phyloP scores from a whole-genome alignment of 2,113 vertebrate species.

The Fregata magnificens region DNA sequence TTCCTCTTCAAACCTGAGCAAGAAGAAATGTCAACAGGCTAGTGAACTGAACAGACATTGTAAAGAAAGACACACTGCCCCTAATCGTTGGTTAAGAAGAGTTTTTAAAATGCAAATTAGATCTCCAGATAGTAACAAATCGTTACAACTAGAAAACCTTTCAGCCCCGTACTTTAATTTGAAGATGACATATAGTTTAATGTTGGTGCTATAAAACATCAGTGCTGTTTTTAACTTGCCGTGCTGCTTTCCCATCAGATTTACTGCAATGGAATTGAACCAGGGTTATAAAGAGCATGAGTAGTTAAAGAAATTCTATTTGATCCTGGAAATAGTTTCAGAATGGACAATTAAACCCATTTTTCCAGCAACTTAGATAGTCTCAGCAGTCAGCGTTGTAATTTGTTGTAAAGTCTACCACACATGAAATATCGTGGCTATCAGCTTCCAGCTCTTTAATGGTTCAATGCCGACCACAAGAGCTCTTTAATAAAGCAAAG shows the following conservation, averaged over 20 bases:
- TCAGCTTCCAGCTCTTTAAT: conserved; percentile 38
- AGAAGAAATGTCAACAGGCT: not conserved
- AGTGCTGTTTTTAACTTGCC: conserved; percentile 9
- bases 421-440: conserved; percentile 32
- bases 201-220: conserved; percentile 39
- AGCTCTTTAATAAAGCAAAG: conserved; percentile 31
- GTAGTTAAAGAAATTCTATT: conserved; percentile 68
- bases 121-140: conserved; percentile 20
- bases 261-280: conserved; percentile 52
- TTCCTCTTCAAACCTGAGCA: not conserved
- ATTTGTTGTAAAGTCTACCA: conserved; percentile 40
- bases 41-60: not conserved
- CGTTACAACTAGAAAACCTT: not conserved
- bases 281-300: conserved; percentile 55
- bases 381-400: conserved; percentile 24
- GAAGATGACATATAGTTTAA: conserved; percentile 52
- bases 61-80: not conserved
- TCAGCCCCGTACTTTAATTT: conserved; percentile 48
- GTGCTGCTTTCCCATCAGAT: conserved; percentile 40
- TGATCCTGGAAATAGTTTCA: conserved; percentile 57
- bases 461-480: not conserved
- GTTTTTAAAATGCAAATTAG: conserved; percentile 33
- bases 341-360: conserved; percentile 64
- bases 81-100: not conserved
- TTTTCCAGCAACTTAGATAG: conserved; percentile 33